A percentile compares a stretch with the other conserved stretches of the same genome.
Evolutionary conservation across 2,888 invertebrate species (phyloP).

Genomic region (Brachynemurus nebulosus): DNA sequence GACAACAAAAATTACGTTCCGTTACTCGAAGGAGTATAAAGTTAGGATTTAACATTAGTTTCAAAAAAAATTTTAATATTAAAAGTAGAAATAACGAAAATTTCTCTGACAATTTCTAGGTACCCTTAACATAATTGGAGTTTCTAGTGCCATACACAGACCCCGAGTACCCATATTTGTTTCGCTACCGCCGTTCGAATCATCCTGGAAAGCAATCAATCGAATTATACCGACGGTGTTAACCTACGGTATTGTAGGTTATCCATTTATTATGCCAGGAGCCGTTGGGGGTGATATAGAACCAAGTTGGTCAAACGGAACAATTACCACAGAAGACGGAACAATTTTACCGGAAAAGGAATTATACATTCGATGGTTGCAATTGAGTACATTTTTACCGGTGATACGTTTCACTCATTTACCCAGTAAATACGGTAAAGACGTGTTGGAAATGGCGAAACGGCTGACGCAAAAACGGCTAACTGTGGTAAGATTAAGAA

Average conservation of each 20-base stretch:
- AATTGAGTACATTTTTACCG: slow-evolving; percentile 80
- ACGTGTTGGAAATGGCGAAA: slow-evolving; percentile 62
- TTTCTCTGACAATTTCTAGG: no score
- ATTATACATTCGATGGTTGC: slow-evolving; percentile 80
- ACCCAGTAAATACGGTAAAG: slow-evolving; percentile 75
- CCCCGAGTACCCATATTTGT: slow-evolving; percentile 79
- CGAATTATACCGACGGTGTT: slow-evolving; percentile 59
- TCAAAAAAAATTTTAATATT: no score
- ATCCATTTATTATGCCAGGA: slow-evolving; percentile 85
- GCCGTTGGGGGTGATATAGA: slow-evolving; percentile 84
- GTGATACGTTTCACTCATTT: slow-evolving; percentile 82
- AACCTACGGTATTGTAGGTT: slow-evolving; percentile 80
- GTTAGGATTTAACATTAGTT: no score
- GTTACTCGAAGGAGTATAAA: no score
- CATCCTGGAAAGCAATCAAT: slow-evolving; percentile 59
- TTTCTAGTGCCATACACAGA: slow-evolving; percentile 66
- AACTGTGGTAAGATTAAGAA: slow-evolving; percentile 44
- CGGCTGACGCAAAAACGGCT: slow-evolving; percentile 59
- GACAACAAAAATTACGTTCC: no score
- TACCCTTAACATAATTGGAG: slow-evolving; percentile 56
- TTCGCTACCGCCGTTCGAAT: slow-evolving; percentile 70
- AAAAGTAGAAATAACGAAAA: no score
- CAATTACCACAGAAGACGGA: slow-evolving; percentile 32
- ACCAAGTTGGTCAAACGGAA: slow-evolving; percentile 38
- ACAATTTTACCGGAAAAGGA: slow-evolving; percentile 51